Base-by-base conservation (phyloP, 1,140 invertebrate species). In the Calephelis virginiensis region DNA sequence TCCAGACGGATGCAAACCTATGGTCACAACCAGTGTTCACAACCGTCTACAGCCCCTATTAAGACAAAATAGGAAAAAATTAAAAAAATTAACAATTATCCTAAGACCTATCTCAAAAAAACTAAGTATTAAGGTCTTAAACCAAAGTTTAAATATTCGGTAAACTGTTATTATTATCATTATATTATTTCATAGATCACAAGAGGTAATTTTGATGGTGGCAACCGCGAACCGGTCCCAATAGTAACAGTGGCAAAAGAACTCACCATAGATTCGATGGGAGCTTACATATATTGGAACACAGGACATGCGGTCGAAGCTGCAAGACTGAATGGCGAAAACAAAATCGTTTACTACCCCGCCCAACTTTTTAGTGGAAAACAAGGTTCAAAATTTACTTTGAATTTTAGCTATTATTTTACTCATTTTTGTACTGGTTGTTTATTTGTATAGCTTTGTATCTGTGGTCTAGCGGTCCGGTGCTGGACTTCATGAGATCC, bases 221-320 rank as follows among this genome's bases (percentile, higher is more conserved):
- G 77, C 12, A 87, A 87, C 40, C 93, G 94, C 72, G 96, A 97
- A 82, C 94, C 94, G 7, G 93, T 98, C 61, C 95, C 94, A 5
- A 94, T 97, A 67, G 90, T 96, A 11, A 95, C 95, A 3, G 93
- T 95, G 14, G 96, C 96, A 6, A 95, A 95, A 77, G 95, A 97
- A 76, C 83, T 98, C 13, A 94, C 95, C 14, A 94, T 98, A 28
- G 97, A 99, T 83, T 94, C 97, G 0, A 72, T 95, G 5, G 94
- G 94, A 72, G 97, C 96, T 0, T 95, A 95, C 72, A 92, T 99
- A 14, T 97, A 98, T 78, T 99, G 97, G 95, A 96, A 96, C 8
- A 98, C 97, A 0, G 94, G 94, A 0, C 94, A 96, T 70, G 94
- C 95, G 0, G 93, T 99, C 0, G 95, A 97, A 89, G 94, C 95